Conservation (phyloP, 2,113 vertebrate genomes). For the Sigmodon hispidus region DNA sequence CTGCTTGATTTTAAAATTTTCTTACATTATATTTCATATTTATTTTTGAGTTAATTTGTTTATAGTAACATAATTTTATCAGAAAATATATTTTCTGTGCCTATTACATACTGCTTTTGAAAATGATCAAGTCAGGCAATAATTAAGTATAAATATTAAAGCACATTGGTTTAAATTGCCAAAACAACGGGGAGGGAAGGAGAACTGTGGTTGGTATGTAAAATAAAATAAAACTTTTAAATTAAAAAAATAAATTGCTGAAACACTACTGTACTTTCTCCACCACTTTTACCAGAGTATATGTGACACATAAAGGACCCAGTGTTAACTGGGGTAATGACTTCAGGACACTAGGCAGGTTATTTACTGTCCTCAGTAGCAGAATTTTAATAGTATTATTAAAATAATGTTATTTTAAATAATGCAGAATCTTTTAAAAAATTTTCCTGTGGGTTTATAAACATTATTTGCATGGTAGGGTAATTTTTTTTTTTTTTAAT, state of each 20-base stretch:
- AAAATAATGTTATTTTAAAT: background rate
- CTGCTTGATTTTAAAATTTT: constrained; percentile 43
- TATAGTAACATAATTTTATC: background rate
- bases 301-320: background rate
- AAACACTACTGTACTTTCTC: background rate
- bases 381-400: constrained; percentile 24
- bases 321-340: constrained; percentile 30
- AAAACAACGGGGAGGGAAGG: too few relatives aligned
- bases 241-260: constrained; percentile 19
- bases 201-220: too few relatives aligned
- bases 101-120: background rate
- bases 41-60: constrained; percentile 40
- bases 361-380: background rate
- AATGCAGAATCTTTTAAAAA: constrained; percentile 3
- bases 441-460: constrained; percentile 41
- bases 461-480: background rate
- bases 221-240: too few relatives aligned
- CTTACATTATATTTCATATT: background rate
- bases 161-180: background rate
- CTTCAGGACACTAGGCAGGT: background rate
- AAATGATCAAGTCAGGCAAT: constrained; percentile 27
- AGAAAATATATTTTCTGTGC: background rate
- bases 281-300: background rate
- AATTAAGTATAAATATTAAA: constrained; percentile 24
- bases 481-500: constrained; percentile 34